A percentile compares a stretch with the other conserved stretches of the same genome.
These are phyloP conservation scores for Cnemophilus loriae DNA, from an alignment of 2,113 vertebrate species.

Conservation along the genomic window DNA sequence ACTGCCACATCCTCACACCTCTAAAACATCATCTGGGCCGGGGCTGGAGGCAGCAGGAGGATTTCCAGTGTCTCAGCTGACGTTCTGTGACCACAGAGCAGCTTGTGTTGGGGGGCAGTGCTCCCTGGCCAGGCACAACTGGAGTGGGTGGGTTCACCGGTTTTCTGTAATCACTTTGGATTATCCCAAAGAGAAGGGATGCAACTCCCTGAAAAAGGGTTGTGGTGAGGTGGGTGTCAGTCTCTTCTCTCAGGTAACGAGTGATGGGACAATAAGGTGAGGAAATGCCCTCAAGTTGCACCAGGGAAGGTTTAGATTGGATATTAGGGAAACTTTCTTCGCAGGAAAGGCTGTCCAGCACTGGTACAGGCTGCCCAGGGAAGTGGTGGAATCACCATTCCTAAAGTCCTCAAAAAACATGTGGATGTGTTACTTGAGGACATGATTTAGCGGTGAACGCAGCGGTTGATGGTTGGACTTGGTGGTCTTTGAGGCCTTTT, in stretches of 20 bases:
- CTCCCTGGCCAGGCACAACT: background rate
- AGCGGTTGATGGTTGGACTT: background rate
- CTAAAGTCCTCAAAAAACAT: background rate
- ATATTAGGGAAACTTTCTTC: background rate
- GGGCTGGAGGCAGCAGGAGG: background rate
- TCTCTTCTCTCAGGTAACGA: background rate
- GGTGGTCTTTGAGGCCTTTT: background rate
- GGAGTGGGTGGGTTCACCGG: fast-evolving
- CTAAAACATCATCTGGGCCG: background rate
- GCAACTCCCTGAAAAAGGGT: background rate
- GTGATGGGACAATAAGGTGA: background rate
- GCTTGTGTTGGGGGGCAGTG: fast-evolving
- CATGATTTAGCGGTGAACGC: background rate
- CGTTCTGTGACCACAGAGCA: fast-evolving
- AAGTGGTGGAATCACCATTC: background rate
- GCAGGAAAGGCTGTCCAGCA: background rate
- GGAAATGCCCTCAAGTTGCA: background rate
- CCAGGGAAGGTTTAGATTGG: background rate
- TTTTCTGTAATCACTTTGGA: background rate
- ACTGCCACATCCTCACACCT: background rate
- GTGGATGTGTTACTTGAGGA: background rate
- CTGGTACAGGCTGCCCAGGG: background rate
- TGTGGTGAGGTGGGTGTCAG: background rate
- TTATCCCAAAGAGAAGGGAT: background rate
- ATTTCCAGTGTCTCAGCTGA: background rate